Evolutionary conservation across 2,797 vertebrate species (phyloP).

Genomic region (Argentina silus): DNA sequence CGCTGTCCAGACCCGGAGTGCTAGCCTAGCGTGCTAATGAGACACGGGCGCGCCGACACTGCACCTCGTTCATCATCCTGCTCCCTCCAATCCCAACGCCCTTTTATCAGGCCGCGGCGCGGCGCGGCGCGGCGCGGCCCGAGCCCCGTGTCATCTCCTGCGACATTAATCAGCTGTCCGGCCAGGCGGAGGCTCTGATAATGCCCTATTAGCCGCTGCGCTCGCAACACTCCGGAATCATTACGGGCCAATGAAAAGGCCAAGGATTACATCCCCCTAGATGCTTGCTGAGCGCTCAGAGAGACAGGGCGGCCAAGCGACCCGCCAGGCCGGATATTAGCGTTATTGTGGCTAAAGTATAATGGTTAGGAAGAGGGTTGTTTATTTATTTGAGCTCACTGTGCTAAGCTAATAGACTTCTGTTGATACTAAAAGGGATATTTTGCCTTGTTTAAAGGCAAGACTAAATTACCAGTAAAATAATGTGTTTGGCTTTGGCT

Average conservation of each 20-base stretch:
- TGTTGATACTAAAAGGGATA: neutral
- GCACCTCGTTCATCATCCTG: slow-evolving; percentile 73
- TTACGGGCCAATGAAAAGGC: slow-evolving; percentile 71
- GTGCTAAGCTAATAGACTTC: slow-evolving; percentile 27
- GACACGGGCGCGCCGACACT: slow-evolving; percentile 55
- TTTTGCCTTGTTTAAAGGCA: slow-evolving; percentile 3
- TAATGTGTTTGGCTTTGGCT: too few species aligned
- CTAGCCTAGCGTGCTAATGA: slow-evolving; percentile 63
- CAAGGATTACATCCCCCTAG: slow-evolving; percentile 60
- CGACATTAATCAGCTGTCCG: slow-evolving; percentile 72
- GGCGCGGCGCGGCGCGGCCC: too few species aligned
- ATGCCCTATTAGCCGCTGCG: slow-evolving; percentile 69
- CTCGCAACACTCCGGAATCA: slow-evolving; percentile 63
- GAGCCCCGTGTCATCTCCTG: slow-evolving; percentile 55
- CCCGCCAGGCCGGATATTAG: slow-evolving; percentile 43
- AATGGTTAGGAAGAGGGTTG: too few species aligned
- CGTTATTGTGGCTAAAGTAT: too few species aligned
- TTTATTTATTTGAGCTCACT: slow-evolving; percentile 20
- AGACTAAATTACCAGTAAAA: too few species aligned
- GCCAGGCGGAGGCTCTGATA: slow-evolving; percentile 61
- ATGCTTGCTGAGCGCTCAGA: neutral
- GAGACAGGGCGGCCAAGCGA: slow-evolving; percentile 3
- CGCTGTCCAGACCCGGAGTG: slow-evolving; percentile 51
- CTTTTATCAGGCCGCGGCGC: slow-evolving; percentile 61
- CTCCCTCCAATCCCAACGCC: slow-evolving; percentile 56